Conservation (phyloP, 2,113 vertebrate species). For the Pachycephala philippinensis region DNA sequence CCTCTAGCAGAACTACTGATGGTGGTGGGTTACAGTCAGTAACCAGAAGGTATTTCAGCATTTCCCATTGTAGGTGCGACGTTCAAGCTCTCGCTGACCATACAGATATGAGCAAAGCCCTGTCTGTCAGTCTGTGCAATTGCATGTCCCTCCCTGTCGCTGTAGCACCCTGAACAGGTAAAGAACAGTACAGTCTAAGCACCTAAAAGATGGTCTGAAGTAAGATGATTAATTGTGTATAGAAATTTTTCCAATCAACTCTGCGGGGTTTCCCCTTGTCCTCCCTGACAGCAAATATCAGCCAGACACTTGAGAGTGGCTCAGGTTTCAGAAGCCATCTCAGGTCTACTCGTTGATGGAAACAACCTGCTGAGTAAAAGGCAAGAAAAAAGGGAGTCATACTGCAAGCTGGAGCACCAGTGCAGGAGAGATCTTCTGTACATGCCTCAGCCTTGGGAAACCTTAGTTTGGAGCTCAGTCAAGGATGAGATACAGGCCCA, state of each 20-base stretch:
- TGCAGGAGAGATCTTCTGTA: neutral
- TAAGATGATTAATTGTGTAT: too few relatives aligned
- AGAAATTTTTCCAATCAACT: too few relatives aligned
- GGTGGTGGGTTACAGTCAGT: too few relatives aligned
- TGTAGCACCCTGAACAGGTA: too few relatives aligned
- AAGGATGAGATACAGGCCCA: neutral
- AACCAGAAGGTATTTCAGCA: neutral
- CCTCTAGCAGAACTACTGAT: neutral
- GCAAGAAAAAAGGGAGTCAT: neutral
- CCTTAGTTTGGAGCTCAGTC: neutral
- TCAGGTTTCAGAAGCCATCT: neutral
- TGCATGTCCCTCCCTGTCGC: neutral
- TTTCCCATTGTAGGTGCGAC: neutral
- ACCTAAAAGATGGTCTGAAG: too few relatives aligned
- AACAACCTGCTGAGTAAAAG: neutral
- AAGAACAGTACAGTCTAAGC: too few relatives aligned
- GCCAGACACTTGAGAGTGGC: neutral
- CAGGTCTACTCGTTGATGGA: neutral
- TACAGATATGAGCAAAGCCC: neutral
- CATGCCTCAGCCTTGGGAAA: neutral
- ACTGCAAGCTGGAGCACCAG: neutral
- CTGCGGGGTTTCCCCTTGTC: too few relatives aligned
- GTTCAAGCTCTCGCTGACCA: fast-evolving
- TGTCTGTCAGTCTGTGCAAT: neutral
- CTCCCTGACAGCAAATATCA: neutral